Evolutionary conservation across 1,140 invertebrate genomes (phyloP).

Genomic region (Neodiprion pinetum): DNA sequence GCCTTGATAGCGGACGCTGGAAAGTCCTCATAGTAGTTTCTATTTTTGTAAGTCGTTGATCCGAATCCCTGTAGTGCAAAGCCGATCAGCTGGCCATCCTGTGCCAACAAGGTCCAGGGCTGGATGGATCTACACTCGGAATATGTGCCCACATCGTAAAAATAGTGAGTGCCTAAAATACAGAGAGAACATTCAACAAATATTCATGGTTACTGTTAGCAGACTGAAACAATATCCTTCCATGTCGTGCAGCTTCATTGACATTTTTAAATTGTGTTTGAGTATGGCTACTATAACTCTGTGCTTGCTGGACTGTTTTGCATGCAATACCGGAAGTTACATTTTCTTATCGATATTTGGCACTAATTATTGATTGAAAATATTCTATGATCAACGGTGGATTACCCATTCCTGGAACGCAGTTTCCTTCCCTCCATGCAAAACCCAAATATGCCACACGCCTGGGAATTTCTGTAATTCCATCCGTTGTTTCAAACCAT

Average conservation of each 20-base stretch:
- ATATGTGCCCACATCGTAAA: conserved; percentile 55
- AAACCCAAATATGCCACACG: conserved; percentile 46
- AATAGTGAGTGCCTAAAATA: conserved; percentile 55
- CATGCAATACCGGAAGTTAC: not conserved
- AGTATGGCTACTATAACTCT: not conserved
- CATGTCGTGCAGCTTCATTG: not conserved
- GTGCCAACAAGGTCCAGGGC: conserved; percentile 54
- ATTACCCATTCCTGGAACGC: conserved; percentile 59
- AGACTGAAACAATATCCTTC: not conserved
- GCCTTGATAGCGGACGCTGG: conserved; percentile 40
- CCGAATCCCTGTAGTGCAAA: not conserved
- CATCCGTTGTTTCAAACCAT: conserved; percentile 51
- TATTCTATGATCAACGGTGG: not conserved
- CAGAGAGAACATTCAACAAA: not conserved
- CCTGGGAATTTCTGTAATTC: conserved; percentile 50
- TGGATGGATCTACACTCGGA: conserved; percentile 52
- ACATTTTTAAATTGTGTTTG: not conserved
- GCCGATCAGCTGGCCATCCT: conserved; percentile 32
- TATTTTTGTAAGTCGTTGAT: not conserved
- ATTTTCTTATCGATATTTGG: not conserved
- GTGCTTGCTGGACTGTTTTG: not conserved
- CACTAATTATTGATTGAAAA: not conserved
- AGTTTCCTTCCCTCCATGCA: conserved; percentile 56
- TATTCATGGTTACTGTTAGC: too few relatives aligned
- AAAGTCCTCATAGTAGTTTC: conserved; percentile 21